Conservation (phyloP, 2,797 vertebrate species). For the Meriones psammophilus region DNA sequence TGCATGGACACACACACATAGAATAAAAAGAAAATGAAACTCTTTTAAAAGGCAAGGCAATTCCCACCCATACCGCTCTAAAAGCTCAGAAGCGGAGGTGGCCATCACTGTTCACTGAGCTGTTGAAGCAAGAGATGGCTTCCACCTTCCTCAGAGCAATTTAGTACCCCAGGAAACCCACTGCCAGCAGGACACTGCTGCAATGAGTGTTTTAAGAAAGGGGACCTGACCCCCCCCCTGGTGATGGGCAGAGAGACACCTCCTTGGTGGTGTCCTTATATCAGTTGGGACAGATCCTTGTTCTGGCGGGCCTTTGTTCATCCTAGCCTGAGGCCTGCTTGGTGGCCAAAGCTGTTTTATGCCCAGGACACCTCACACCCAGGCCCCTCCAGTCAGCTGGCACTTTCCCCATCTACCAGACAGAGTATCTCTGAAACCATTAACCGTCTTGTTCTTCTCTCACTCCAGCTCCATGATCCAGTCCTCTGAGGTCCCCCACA, state of each 20-base stretch:
- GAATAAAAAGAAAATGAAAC: not conserved
- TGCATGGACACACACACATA: not conserved
- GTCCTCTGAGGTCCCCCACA: too few relatives aligned
- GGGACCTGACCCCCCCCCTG: not conserved
- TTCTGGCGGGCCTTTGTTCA: too few relatives aligned
- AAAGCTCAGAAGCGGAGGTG: not conserved
- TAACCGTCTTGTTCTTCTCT: not conserved
- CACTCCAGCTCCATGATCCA: not conserved
- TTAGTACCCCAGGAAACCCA: not conserved
- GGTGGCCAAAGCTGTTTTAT: too few relatives aligned
- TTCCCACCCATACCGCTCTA: not conserved
- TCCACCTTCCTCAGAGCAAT: not conserved
- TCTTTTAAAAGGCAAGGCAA: not conserved
- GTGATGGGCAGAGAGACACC: too few relatives aligned
- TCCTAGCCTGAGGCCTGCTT: too few relatives aligned
- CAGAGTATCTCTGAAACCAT: not conserved
- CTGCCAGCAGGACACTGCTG: not conserved
- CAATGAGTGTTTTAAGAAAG: not conserved
- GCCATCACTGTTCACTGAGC: not conserved
- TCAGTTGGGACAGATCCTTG: too few relatives aligned
- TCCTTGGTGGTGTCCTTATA: too few relatives aligned
- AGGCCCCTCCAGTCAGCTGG: not conserved
- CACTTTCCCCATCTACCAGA: not conserved
- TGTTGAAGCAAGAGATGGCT: too few relatives aligned
- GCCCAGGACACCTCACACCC: too few relatives aligned